Evolutionary conservation across 2,113 vertebrate genomes (phyloP).

Genomic region (Pluvianellus socialis): DNA sequence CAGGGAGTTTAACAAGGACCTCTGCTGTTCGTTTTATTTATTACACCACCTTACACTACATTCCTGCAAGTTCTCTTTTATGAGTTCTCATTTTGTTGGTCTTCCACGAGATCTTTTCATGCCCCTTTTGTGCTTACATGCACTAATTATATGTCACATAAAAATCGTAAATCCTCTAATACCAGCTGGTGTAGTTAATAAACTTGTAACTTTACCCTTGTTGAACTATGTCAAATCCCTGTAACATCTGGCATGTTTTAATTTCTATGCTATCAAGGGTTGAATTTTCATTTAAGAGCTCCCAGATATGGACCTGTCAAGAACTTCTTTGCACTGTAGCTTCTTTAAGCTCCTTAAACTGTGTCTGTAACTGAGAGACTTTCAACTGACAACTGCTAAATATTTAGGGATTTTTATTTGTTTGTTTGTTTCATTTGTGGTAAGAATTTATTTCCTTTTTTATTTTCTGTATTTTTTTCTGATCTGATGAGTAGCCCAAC

Average conservation of each 20-base stretch:
- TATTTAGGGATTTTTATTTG: not conserved
- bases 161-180: conserved; percentile 46
- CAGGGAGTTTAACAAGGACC: conserved; percentile 68
- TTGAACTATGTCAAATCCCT: conserved; percentile 30
- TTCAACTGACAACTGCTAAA: not conserved
- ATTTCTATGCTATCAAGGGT: conserved; percentile 47
- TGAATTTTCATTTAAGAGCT: conserved; percentile 67
- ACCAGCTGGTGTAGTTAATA: conserved; percentile 63
- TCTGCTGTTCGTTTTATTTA: conserved; percentile 74
- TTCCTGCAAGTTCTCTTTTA: not conserved
- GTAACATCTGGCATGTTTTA: conserved; percentile 71
- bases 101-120: conserved; percentile 46
- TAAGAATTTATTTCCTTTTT: not conserved
- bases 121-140: conserved; percentile 39
- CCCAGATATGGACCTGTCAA: conserved; percentile 39
- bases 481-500: not conserved
- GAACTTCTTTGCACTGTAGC: conserved; percentile 21
- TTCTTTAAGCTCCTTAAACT: conserved; percentile 26
- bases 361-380: not conserved
- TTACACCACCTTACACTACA: not conserved
- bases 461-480: not conserved
- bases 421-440: not conserved
- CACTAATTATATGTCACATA: conserved; percentile 26
- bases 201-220: conserved; percentile 47
- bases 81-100: not conserved